These are phyloP conservation scores for Metellina segmentata DNA, from an alignment of 2,888 invertebrate species.

Conservation along the genomic window DNA sequence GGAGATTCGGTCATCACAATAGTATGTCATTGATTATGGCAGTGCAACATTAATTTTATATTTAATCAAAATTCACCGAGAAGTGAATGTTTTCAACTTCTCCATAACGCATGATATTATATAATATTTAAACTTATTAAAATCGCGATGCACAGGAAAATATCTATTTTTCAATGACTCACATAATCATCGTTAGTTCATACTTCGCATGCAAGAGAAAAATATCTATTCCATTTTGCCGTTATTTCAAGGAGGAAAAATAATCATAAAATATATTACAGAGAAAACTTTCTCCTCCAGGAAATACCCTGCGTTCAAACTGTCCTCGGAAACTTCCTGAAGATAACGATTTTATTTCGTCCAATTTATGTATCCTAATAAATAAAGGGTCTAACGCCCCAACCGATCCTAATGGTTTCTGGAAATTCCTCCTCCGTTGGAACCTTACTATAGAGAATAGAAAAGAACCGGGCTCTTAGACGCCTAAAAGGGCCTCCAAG, in stretches of 20 bases:
- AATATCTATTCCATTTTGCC: too few relatives aligned
- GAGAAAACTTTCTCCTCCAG: background rate
- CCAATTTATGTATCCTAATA: slow-evolving; percentile 33
- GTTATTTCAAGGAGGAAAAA: background rate
- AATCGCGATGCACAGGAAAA: too few relatives aligned
- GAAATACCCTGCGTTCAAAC: background rate
- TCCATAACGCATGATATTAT: too few relatives aligned
- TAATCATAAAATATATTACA: background rate
- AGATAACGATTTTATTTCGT: slow-evolving; percentile 33
- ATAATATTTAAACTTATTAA: too few relatives aligned
- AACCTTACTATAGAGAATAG: background rate
- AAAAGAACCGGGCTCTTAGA: background rate
- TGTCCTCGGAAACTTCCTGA: background rate
- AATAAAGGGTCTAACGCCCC: slow-evolving; percentile 6
- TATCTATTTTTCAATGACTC: too few relatives aligned
- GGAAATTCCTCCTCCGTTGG: slow-evolving; percentile 3
- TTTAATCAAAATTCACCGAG: too few relatives aligned
- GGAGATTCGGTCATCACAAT: too few relatives aligned
- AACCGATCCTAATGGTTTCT: background rate
- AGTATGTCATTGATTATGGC: too few relatives aligned
- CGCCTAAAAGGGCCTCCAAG: background rate
- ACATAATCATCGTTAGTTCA: too few relatives aligned
- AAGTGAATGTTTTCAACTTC: too few relatives aligned
- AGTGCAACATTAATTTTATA: too few relatives aligned
- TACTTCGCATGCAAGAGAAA: too few relatives aligned